A percentile compares a stretch with the other conserved stretches of the same genome.
These are phyloP conservation scores for Podarcis cretensis DNA, from an alignment of 2,113 vertebrate species.

Conservation along the genomic window DNA sequence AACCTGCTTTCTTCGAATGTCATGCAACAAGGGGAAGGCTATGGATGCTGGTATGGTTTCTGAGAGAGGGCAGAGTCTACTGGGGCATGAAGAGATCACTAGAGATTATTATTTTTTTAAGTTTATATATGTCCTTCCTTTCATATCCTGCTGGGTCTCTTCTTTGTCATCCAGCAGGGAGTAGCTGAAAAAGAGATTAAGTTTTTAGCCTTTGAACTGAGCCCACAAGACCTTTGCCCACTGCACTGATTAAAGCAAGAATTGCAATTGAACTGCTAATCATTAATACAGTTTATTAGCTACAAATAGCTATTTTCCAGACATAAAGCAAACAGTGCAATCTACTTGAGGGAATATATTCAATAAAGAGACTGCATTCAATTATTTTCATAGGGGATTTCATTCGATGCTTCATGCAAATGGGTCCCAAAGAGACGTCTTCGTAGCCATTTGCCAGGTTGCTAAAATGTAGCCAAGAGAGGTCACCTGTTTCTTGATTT, in stretches of 20 bases:
- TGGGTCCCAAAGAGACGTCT: neutral
- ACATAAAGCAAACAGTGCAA: conserved; percentile 1
- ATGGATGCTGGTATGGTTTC: neutral
- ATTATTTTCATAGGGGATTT: neutral
- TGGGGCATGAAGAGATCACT: neutral
- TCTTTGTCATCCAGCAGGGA: neutral
- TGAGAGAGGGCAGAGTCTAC: neutral
- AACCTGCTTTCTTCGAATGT: neutral
- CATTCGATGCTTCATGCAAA: conserved; percentile 3
- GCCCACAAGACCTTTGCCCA: neutral
- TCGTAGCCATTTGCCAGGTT: neutral
- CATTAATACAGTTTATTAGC: conserved; percentile 16
- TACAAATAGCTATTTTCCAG: neutral
- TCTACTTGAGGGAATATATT: neutral
- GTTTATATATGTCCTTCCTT: neutral
- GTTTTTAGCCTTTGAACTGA: conserved; percentile 8
- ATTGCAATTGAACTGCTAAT: neutral
- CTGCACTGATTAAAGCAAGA: conserved; percentile 2
- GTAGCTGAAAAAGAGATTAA: neutral
- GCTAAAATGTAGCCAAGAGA: neutral
- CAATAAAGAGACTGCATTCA: conserved; percentile 4
- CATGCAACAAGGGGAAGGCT: neutral
- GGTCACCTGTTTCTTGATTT: neutral
- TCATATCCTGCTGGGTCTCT: neutral
- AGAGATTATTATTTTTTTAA: neutral